Conservation (phyloP, 2,113 vertebrate genomes). For the Ceuthmochares aereus region DNA sequence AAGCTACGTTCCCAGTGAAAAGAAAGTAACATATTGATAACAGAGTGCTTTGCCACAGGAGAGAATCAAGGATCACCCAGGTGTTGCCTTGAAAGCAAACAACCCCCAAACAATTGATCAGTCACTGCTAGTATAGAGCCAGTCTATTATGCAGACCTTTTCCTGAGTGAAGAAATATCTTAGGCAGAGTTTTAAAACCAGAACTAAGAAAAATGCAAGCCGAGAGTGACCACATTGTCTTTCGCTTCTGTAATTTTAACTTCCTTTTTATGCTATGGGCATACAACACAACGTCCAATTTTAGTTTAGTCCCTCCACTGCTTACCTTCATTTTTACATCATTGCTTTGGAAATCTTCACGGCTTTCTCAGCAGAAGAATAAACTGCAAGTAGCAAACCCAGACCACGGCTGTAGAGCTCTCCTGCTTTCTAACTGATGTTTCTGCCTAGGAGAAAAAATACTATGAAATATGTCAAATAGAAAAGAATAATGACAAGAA, state of each 20-base stretch:
- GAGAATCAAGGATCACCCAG: constrained; percentile 6
- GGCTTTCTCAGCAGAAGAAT: not conserved
- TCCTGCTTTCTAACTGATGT: not conserved
- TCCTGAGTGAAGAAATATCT: not conserved
- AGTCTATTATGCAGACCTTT: not conserved
- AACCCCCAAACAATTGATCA: constrained; percentile 57
- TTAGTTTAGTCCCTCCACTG: not conserved
- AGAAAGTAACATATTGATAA: constrained; percentile 43
- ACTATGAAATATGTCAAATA: not conserved
- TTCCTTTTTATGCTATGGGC: not conserved
- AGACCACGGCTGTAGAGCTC: not conserved
- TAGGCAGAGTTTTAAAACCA: not conserved
- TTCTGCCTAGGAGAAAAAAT: not conserved
- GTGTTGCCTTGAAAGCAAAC: constrained; percentile 55
- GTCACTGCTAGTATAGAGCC: constrained; percentile 3
- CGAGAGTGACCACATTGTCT: not conserved
- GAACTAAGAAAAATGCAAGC: not conserved
- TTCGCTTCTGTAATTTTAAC: not conserved
- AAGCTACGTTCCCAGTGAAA: not conserved
- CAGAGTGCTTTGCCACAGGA: constrained; percentile 38
- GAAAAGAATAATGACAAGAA: not conserved
- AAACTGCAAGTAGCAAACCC: not conserved
- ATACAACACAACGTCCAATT: not conserved
- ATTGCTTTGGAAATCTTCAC: not conserved
- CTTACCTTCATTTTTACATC: not conserved